Conservation (phyloP, 23 tunicate genomes). For the Clavelina lepadiformis region DNA sequence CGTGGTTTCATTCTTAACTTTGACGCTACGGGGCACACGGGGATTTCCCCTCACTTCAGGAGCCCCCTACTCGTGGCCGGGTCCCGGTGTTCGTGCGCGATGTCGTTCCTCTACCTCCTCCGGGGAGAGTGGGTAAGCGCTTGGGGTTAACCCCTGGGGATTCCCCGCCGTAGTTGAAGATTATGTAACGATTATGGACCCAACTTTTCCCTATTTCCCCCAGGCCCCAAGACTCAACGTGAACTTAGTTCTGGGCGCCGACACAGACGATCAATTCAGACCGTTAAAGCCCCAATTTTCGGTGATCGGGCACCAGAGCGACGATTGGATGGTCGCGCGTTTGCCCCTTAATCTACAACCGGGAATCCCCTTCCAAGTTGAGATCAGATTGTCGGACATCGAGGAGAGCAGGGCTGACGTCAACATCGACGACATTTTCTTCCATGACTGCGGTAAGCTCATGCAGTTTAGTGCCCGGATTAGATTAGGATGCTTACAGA, state of each 20-base stretch:
- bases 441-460: constrained; percentile 15
- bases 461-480: no score
- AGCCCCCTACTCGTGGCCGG: constrained; percentile 54
- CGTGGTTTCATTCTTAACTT: constrained; percentile 10
- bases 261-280: neutral
- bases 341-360: neutral
- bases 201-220: neutral
- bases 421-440: constrained; percentile 10
- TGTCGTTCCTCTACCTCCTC: constrained; percentile 51
- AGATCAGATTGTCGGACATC: neutral
- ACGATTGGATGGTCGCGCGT: constrained; percentile 1
- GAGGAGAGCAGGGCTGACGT: neutral
- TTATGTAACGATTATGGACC: no score
- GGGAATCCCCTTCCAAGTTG: neutral
- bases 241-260: constrained; percentile 1
- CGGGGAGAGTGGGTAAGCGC: constrained; percentile 68
- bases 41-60: constrained; percentile 7
- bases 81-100: constrained; percentile 64
- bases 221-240: constrained; percentile 31
- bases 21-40: constrained; percentile 5
- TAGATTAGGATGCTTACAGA: no score
- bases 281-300: constrained; percentile 8
- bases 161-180: no score
- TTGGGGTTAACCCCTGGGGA: no score
- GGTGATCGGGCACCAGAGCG: constrained; percentile 2